Evolutionary conservation across 2,888 invertebrate species (phyloP).

Genomic region (Dione juno): DNA sequence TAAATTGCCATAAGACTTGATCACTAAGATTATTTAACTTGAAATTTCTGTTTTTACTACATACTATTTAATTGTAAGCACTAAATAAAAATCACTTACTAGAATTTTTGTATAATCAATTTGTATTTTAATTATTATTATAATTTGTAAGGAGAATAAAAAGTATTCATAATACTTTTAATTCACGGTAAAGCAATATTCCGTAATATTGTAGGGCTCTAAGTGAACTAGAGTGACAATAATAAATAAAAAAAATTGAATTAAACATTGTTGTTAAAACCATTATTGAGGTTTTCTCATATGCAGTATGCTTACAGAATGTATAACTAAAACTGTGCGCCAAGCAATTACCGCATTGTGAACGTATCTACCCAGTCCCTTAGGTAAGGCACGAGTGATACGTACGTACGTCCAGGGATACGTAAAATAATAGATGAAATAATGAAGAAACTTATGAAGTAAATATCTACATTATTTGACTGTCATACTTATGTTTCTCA

Average conservation of each 20-base stretch:
- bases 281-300: neutral
- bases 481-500: neutral
- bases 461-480: too few relatives aligned
- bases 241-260: neutral
- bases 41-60: too few relatives aligned
- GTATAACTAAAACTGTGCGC: neutral
- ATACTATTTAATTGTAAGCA: too few relatives aligned
- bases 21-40: too few relatives aligned
- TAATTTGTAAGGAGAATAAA: too few relatives aligned
- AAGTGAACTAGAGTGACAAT: neutral
- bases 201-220: too few relatives aligned
- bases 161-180: neutral
- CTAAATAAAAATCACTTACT: neutral
- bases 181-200: too few relatives aligned
- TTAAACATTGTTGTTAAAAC: neutral
- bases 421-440: neutral
- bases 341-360: conserved; percentile 10
- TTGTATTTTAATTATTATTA: too few relatives aligned
- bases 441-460: neutral
- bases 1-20: too few relatives aligned
- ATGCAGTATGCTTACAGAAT: neutral
- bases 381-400: neutral
- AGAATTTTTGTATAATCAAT: neutral
- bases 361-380: conserved; percentile 1
- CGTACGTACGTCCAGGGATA: neutral